Conservation (phyloP, 2,797 vertebrate genomes). For the Alauda arvensis region DNA sequence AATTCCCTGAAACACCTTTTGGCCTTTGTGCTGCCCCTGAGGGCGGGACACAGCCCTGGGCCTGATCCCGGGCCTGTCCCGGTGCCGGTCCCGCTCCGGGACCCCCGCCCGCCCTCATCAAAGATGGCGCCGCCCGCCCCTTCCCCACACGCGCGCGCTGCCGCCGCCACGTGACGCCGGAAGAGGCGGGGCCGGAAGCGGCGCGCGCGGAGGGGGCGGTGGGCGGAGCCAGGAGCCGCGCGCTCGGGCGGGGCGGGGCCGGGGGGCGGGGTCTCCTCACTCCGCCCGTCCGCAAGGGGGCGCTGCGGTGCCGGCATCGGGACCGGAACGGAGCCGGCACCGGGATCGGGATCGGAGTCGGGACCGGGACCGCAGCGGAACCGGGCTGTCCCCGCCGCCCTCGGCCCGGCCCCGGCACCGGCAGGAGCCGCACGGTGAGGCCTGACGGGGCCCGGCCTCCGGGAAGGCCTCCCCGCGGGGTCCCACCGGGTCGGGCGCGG, state of each 20-base stretch:
- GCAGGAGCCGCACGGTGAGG: background rate
- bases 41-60: accelerated
- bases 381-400: background rate
- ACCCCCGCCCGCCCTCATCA: background rate
- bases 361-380: accelerated
- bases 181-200: background rate
- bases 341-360: accelerated
- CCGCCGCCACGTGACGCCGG: background rate
- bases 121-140: background rate
- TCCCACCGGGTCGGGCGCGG: background rate
- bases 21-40: accelerated
- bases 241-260: background rate
- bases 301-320: background rate
- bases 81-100: background rate
- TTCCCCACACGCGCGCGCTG: background rate
- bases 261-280: too few relatives aligned
- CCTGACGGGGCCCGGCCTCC: background rate
- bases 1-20: background rate
- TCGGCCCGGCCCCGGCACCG: background rate
- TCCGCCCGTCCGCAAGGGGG: background rate
- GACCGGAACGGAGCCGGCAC: accelerated
- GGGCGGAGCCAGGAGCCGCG: background rate
- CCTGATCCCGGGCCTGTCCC: accelerated
- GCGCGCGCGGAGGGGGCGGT: accelerated
- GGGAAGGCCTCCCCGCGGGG: background rate